Base-by-base conservation (phyloP, 2,888 invertebrate genomes). In the Troides aeacus region DNA sequence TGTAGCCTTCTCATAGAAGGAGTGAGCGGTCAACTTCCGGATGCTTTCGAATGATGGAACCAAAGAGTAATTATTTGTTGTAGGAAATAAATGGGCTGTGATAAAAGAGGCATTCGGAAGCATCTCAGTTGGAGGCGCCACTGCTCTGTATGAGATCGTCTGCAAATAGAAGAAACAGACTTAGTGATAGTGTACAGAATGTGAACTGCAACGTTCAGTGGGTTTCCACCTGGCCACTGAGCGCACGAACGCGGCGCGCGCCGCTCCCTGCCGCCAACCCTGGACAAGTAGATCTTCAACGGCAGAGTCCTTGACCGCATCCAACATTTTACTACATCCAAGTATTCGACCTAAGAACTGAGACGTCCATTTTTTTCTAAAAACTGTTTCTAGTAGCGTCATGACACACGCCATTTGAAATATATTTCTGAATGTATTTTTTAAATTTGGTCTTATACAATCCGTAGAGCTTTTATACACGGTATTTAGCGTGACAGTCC, bases 1-100 rank as follows among this genome's bases (percentile, higher is more conserved):
- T 93, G 94, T 94, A 87, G 93, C 94, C 77, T 94, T 94, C 93
- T 94, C 94, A 89, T 87, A 92, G 86, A 86, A 89, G 83, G 87
- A 91, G 88, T 91, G 78, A 89, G 77, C 79, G 81, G 75, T 75
- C 57, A 21, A 36, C 36, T 62, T 69, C 71, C 69, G 76, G 77
- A 64, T 82, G 82, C 81, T 81, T 79, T 79, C 80, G 84, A 81
- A 79, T 78, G 83, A 74, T 77, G 83, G 84, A 79, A 84, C 84
- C 82, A 84, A 84, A 79, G 83, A 81, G 70, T 79, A 80, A 74
- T 79, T 81, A 78, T 74, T 81, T 85, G 84, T 82, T 84, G 84
- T 85, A 88, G 86, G 85, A 81, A 83, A 82, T 79, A 79, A 83
- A 78, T 74, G 83, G 85, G 84, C 90, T 90, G 90, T 89, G 90